Conservation (phyloP, 2,797 vertebrate species). For the Acanthornis magna region DNA sequence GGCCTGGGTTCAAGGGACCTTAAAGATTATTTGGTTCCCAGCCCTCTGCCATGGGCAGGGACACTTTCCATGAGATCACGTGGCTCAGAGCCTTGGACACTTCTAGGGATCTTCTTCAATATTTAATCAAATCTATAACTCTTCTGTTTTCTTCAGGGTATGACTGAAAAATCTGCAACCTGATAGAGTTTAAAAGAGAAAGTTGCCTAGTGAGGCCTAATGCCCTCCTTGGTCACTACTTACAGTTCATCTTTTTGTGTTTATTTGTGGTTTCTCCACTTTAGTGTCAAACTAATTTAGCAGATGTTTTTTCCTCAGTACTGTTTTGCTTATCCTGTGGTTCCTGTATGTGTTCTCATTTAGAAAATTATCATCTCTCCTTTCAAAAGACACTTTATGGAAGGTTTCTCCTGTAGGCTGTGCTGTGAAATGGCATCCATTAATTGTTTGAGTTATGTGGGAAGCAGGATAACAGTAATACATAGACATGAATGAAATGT, state of each 20-base stretch:
- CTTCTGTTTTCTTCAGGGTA: not conserved
- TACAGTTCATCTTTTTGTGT: not conserved
- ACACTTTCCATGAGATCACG: not conserved
- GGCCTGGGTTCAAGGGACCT: not conserved
- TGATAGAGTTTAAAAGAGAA: not conserved
- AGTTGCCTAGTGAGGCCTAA: not conserved
- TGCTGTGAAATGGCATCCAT: not conserved
- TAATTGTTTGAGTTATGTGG: conserved; percentile 38
- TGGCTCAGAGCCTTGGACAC: not conserved
- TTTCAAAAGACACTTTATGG: not conserved
- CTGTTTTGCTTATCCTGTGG: not conserved
- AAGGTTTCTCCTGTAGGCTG: not conserved
- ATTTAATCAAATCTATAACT: not conserved
- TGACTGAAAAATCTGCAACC: not conserved
- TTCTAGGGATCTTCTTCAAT: not conserved
- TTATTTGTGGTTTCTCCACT: not conserved
- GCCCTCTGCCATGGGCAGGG: not conserved
- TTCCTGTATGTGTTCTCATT: not conserved
- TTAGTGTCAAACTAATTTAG: not conserved
- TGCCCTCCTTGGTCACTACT: not conserved
- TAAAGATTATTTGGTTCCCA: not conserved
- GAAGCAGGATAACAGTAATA: conserved; percentile 1
- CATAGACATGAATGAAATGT: conserved; percentile 39
- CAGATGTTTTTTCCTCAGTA: not conserved
- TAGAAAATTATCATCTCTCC: not conserved